phyloP scores from a whole-genome alignment of 2,888 invertebrate genomes.

The Tinea pellionella region DNA sequence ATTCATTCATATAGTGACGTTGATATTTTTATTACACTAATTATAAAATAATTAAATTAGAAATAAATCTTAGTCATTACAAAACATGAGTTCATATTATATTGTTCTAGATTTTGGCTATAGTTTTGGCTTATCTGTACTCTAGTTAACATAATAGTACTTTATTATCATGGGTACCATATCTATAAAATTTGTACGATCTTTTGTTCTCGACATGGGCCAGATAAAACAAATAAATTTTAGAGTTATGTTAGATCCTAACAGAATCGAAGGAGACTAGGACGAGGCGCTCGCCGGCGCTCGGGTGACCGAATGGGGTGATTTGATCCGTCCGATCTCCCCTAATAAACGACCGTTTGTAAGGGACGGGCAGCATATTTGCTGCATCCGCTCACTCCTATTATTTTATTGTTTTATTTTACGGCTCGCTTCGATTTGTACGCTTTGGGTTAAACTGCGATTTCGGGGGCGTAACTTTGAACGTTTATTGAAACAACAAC shows the following conservation, averaged over 20 bases:
- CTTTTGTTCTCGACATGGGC: background rate
- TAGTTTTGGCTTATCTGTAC: too few relatives aligned
- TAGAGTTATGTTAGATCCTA: background rate
- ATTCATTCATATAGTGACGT: too few relatives aligned
- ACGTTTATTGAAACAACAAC: conserved; percentile 21
- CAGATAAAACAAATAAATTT: background rate
- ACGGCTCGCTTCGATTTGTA: conserved; percentile 21
- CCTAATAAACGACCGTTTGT: conserved; percentile 13
- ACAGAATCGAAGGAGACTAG: background rate
- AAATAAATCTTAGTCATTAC: too few relatives aligned
- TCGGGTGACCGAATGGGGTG: background rate
- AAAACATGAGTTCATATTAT: too few relatives aligned
- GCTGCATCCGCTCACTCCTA: conserved; percentile 23
- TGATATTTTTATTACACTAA: too few relatives aligned
- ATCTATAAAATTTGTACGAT: too few relatives aligned
- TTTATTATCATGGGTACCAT: too few relatives aligned
- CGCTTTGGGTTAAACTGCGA: conserved; percentile 23
- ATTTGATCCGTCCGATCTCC: conserved; percentile 13
- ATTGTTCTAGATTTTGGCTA: too few relatives aligned
- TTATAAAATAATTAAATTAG: too few relatives aligned
- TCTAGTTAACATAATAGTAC: too few relatives aligned
- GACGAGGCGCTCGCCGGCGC: conserved; percentile 5
- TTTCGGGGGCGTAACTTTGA: conserved; percentile 20
- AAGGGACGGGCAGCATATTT: conserved; percentile 22
- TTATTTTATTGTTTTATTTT: conserved; percentile 26